Evolutionary conservation across 53 echinoderm and acorn worm genomes (phyloP), one percentile per base, ranked within the genome.

Genomic region (Apostichopus leukothele): DNA sequence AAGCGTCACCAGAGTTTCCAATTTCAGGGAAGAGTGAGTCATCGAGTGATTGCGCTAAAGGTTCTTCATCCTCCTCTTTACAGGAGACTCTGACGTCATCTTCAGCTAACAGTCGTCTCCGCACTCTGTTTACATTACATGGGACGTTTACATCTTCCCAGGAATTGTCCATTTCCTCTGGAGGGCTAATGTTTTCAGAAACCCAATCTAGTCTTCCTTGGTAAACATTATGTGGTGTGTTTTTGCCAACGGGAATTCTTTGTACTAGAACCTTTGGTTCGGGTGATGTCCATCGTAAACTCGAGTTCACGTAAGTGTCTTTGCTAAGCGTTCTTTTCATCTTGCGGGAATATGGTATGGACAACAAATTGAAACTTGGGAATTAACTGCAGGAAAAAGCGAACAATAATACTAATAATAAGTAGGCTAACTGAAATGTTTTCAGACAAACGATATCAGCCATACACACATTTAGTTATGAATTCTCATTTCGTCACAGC

Each of bases 11-110:
- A 16, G 88, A 23, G 27, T 51, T 75, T 10, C 54, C 88, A 74
- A 87, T 87, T 53, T 87, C 88, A 7, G 88, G 88, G 27, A 87
- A 87, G 11, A 87, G 88, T 5, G 50, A 73, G 21, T 75, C 88
- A 75, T 87, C 88, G 14, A 87, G 75, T 14, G 57, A 25, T 55
- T 55, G 54, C 19, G 88, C 88, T 51, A 87, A 52, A 12, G 88
- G 88, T 22, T 74, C 75, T 18, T 75, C 54, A 18, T 87, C 75
- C 23, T 53, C 74, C 4, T 54, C 13, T 19, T 51, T 11, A 27
- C 7, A 4, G 14, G 71, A 14, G 7, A 50, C 25, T 53, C 53
- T 10, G 39, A 39, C 59, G 10, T 86, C 67, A 52, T 52, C 78
- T 63, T 74, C 74, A 19, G 20, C 7, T 16, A 87, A 11, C n/a